Evolutionary conservation across 2,888 invertebrate genomes (phyloP).

Genomic region (Eucriotettix oculatus): DNA sequence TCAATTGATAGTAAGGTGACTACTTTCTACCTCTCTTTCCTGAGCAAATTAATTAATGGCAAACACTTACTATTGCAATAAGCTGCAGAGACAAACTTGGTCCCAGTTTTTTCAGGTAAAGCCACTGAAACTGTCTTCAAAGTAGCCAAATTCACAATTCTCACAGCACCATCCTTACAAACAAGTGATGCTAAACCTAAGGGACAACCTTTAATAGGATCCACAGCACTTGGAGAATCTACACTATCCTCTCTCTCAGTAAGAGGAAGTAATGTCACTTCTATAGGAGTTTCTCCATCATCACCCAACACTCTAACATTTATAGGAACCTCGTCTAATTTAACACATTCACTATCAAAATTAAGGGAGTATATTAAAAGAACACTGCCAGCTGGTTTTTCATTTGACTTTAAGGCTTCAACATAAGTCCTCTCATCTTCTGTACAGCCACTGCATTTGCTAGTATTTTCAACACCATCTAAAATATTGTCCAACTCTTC

Average conservation of each 20-base stretch:
- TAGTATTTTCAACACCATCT: neutral
- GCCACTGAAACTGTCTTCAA: constrained; percentile 52
- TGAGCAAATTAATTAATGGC: no score
- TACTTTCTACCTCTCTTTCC: no score
- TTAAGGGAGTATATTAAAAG: constrained; percentile 39
- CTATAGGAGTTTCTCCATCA: constrained; percentile 47
- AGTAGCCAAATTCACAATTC: constrained; percentile 53
- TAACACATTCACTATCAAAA: constrained; percentile 31
- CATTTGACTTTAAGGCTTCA: no score
- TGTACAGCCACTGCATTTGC: neutral
- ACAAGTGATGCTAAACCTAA: constrained; percentile 50
- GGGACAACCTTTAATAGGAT: constrained; percentile 4
- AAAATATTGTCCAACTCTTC: neutral
- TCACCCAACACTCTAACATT: constrained; percentile 38
- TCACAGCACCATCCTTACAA: constrained; percentile 55
- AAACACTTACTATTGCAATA: constrained; percentile 60
- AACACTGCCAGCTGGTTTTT: constrained; percentile 19
- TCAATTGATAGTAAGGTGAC: neutral
- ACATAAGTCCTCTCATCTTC: neutral
- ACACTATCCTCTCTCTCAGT: constrained; percentile 26
- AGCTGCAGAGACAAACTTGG: constrained; percentile 62
- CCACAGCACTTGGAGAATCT: constrained; percentile 11
- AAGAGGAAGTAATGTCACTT: constrained; percentile 49
- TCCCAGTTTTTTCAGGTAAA: constrained; percentile 36
- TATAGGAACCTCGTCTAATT: constrained; percentile 40